Percentiles rank a stretch among this genome's conserved stretches.
Conservation (phyloP, 1,140 invertebrate species). For the Neelides sp. region DNA sequence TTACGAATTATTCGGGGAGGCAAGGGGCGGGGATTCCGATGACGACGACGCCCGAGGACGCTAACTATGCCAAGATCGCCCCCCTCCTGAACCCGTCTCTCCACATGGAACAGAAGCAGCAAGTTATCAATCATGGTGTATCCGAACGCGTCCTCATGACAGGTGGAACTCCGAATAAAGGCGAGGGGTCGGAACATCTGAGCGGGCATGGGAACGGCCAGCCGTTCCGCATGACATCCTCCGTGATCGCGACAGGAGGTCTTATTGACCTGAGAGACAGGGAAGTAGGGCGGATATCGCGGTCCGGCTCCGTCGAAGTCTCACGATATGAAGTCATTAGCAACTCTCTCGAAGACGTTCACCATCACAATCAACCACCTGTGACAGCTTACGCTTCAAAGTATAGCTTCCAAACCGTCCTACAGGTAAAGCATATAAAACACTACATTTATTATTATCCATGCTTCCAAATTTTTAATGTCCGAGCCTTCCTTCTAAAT, state of each 20-base stretch:
- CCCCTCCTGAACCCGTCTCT: slow-evolving; percentile 19
- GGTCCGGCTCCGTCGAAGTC: slow-evolving; percentile 18
- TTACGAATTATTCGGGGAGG: neutral
- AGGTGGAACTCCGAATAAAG: neutral
- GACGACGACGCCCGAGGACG: slow-evolving; percentile 22
- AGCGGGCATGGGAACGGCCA: neutral
- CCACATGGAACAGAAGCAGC: slow-evolving; percentile 7
- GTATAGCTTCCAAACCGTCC: slow-evolving; percentile 18
- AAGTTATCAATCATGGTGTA: slow-evolving; percentile 2
- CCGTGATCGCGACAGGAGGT: neutral
- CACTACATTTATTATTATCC: neutral
- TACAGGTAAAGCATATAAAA: slow-evolving; percentile 20
- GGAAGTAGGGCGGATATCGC: slow-evolving; percentile 3
- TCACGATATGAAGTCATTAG: slow-evolving; percentile 14
- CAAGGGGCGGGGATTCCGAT: slow-evolving; percentile 6
- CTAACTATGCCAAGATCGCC: slow-evolving; percentile 28
- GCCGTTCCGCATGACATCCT: neutral
- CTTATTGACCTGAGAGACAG: slow-evolving; percentile 1
- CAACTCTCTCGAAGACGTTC: slow-evolving; percentile 3
- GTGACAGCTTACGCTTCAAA: slow-evolving; percentile 12
- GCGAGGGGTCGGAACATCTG: neutral
- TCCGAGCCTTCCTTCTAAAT: too few relatives aligned
- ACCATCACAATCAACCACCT: slow-evolving; percentile 6
- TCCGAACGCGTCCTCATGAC: slow-evolving; percentile 14
- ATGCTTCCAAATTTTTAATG: too few relatives aligned